phyloP scores from a whole-genome alignment of 2,888 invertebrate genomes.

The Horisme vitalbata region DNA sequence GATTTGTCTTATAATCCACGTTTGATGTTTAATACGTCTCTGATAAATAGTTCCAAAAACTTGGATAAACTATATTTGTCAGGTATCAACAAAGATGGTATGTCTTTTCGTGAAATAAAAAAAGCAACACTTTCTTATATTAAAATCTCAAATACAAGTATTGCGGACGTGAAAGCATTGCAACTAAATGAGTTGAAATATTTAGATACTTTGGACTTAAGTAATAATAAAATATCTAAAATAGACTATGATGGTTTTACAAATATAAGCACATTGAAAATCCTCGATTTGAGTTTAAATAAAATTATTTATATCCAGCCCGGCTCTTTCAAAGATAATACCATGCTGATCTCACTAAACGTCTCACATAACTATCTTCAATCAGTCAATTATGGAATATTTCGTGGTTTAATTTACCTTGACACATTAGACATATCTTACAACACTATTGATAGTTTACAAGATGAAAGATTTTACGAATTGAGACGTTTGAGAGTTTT shows the following conservation, averaged over 20 bases:
- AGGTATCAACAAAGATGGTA: constrained; percentile 39
- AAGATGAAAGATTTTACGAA: constrained; percentile 58
- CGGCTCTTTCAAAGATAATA: constrained; percentile 55
- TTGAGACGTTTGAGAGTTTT: constrained; percentile 44
- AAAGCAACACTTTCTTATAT: constrained; percentile 39
- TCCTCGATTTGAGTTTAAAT: constrained; percentile 59
- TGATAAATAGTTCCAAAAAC: constrained; percentile 35
- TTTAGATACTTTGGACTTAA: constrained; percentile 45
- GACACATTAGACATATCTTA: constrained; percentile 56
- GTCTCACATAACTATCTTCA: constrained; percentile 58
- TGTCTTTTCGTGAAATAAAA: constrained; percentile 39
- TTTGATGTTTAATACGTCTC: constrained; percentile 38
- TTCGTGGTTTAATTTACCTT: constrained; percentile 51
- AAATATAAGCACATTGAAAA: constrained; percentile 40
- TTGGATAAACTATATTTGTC: constrained; percentile 48
- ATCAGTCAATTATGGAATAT: constrained; percentile 54
- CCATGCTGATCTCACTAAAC: constrained; percentile 45
- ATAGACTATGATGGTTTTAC: constrained; percentile 46
- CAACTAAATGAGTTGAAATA: constrained; percentile 39
- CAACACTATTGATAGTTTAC: constrained; percentile 52
- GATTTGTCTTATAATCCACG: constrained; percentile 59
- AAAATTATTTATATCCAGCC: constrained; percentile 56
- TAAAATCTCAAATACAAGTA: constrained; percentile 42
- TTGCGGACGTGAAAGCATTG: constrained; percentile 45
- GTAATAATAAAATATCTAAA: constrained; percentile 45